These are phyloP conservation scores for Leptestheria dahalacensis DNA, from an alignment of 1,140 invertebrate genomes.

Conservation along the genomic window DNA sequence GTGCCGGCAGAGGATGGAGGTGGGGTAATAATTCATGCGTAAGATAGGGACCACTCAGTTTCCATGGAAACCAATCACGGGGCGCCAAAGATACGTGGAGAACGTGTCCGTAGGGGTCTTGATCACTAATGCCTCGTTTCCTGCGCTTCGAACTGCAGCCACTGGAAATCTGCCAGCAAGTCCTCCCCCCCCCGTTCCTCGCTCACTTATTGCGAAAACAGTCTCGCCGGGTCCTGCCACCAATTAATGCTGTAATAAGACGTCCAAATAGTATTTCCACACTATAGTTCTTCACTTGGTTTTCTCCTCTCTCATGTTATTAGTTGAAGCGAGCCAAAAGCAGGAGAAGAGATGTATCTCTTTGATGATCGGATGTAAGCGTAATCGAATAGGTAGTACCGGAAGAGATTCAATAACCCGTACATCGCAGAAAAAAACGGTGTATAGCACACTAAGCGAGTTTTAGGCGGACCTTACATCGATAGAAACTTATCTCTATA, in stretches of 20 bases:
- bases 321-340: background rate
- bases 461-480: no score
- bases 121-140: background rate
- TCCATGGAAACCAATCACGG: background rate
- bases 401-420: no score
- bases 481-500: no score
- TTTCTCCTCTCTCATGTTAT: background rate
- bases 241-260: background rate
- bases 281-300: no score
- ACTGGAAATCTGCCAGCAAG: background rate
- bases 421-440: no score
- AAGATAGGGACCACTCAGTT: background rate
- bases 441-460: no score
- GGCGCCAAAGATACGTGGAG: background rate
- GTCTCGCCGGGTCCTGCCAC: background rate
- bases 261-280: background rate
- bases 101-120: background rate
- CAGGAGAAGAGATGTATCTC: no score
- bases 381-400: no score
- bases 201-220: background rate
- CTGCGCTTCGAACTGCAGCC: background rate
- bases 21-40: background rate
- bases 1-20: background rate
- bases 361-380: no score
- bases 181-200: no score